Percentiles rank a stretch among this genome's conserved stretches.
phyloP scores from a whole-genome alignment of 37 sponge, comb jelly and placozoan genomes.

The Agelas oroides region DNA sequence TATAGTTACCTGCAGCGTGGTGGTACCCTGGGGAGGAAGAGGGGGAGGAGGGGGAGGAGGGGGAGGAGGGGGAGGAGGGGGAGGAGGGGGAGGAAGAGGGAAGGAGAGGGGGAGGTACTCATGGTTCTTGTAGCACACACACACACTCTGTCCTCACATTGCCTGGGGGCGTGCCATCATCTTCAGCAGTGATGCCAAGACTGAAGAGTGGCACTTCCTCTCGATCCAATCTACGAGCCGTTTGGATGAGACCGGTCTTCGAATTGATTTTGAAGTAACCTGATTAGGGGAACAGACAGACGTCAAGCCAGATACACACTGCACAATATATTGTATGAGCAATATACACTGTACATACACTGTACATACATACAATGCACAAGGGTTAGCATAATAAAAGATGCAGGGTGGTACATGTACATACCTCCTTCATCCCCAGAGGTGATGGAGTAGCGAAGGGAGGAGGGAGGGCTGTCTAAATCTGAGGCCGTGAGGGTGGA shows the following conservation, averaged over 20 bases:
- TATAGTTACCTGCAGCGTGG: constrained; percentile 43
- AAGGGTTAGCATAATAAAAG: too few species aligned
- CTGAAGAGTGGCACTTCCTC: constrained; percentile 11
- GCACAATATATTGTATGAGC: too few species aligned
- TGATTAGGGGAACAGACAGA: background rate
- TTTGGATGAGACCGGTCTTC: constrained; percentile 31
- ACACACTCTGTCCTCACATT: too few species aligned
- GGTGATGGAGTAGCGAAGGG: constrained; percentile 22
- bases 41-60: background rate
- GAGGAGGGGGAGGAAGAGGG: background rate
- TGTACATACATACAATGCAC: too few species aligned
- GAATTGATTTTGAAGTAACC: constrained; percentile 45
- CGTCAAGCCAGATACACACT: too few species aligned
- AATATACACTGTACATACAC: too few species aligned
- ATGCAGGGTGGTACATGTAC: too few species aligned
- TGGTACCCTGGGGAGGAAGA: background rate
- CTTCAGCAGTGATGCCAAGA: constrained; percentile 22
- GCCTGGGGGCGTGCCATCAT: constrained; percentile 4
- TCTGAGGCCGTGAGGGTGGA: constrained; percentile 47
- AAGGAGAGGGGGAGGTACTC: background rate
- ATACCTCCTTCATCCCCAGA: background rate
- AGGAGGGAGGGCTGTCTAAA: constrained; percentile 8
- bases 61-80: background rate
- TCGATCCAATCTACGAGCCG: constrained; percentile 30
- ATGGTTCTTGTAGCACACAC: background rate